A percentile compares a stretch with the other conserved stretches of the same genome.
phyloP scores from a whole-genome alignment of 1,140 invertebrate species.

The Acromyrmex heyeri region DNA sequence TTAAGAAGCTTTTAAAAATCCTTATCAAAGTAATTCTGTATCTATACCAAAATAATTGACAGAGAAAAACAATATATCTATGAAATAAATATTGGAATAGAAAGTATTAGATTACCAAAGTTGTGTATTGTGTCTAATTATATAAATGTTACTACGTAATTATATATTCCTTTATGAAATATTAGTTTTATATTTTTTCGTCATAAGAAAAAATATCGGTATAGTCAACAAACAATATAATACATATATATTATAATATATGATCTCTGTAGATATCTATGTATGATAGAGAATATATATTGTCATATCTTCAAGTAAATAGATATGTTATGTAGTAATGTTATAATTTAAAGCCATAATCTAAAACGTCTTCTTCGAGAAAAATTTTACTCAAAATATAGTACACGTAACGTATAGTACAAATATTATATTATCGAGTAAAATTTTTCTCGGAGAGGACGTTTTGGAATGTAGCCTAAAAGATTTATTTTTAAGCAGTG shows the following conservation, averaged over 20 bases:
- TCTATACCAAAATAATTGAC: slow-evolving; percentile 3
- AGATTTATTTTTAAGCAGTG: slow-evolving; percentile 54
- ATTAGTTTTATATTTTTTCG: slow-evolving; percentile 42
- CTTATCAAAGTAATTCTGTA: slow-evolving; percentile 2
- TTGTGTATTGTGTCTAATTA: slow-evolving; percentile 2
- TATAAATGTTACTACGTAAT: slow-evolving; percentile 9
- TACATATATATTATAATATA: slow-evolving; percentile 1
- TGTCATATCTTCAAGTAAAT: slow-evolving; percentile 15
- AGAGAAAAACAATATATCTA: slow-evolving; percentile 21
- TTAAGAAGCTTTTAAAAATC: slow-evolving; percentile 23
- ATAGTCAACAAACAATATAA: slow-evolving; percentile 20
- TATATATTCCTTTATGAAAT: slow-evolving; percentile 25
- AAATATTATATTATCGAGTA: too few relatives aligned
- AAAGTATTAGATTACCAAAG: slow-evolving; percentile 36
- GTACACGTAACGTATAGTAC: too few relatives aligned
- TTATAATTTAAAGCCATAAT: slow-evolving; percentile 22
- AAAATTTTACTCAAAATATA: too few relatives aligned
- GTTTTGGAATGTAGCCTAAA: too few relatives aligned
- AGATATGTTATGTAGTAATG: neutral
- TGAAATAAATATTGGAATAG: slow-evolving; percentile 13
- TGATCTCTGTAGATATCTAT: slow-evolving; percentile 35
- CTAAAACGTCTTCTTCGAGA: too few relatives aligned
- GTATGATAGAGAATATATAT: slow-evolving; percentile 26
- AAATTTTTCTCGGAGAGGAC: too few relatives aligned
- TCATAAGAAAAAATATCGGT: slow-evolving; percentile 7